Conservation (phyloP, 2,113 vertebrate species). For the Scatophagus argus region DNA sequence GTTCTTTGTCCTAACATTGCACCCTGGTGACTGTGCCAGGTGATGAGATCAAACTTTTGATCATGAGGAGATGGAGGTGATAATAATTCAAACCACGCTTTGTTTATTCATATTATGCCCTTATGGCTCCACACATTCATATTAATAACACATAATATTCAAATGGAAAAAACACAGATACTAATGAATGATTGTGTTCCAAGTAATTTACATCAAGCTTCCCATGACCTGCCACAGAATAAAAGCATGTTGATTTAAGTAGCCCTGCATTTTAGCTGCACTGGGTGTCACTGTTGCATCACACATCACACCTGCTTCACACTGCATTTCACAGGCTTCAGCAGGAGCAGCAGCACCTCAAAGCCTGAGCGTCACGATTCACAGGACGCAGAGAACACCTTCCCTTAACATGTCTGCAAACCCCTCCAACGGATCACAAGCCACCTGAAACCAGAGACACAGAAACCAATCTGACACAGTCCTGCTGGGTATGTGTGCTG, state of each 20-base stretch:
- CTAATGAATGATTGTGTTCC: background rate
- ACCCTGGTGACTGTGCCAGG: too few species aligned
- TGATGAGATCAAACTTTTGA: background rate
- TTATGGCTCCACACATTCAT: background rate
- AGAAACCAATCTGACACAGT: slow-evolving; percentile 28
- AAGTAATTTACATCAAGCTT: background rate
- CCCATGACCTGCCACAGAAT: background rate
- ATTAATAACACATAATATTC: too few species aligned
- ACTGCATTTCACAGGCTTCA: background rate
- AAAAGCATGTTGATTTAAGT: background rate
- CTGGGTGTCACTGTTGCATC: slow-evolving; percentile 80
- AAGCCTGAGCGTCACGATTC: background rate
- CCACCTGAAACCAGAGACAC: slow-evolving; percentile 5
- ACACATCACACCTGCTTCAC: background rate
- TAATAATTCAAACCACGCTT: background rate
- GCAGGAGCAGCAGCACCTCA: background rate
- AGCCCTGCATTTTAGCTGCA: slow-evolving; percentile 24
- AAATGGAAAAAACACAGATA: too few species aligned
- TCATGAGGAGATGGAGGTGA: background rate
- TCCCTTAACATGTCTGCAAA: slow-evolving; percentile 17
- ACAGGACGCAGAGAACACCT: background rate
- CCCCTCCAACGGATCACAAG: slow-evolving; percentile 21
- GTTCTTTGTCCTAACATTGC: too few species aligned
- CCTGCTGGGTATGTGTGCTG: slow-evolving; percentile 40
- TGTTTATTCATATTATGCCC: rapidly evolving